Evolutionary conservation across 2,113 vertebrate genomes (phyloP), one percentile per base, ranked within the genome.

Genomic region (Epinephelus fuscoguttatus): DNA sequence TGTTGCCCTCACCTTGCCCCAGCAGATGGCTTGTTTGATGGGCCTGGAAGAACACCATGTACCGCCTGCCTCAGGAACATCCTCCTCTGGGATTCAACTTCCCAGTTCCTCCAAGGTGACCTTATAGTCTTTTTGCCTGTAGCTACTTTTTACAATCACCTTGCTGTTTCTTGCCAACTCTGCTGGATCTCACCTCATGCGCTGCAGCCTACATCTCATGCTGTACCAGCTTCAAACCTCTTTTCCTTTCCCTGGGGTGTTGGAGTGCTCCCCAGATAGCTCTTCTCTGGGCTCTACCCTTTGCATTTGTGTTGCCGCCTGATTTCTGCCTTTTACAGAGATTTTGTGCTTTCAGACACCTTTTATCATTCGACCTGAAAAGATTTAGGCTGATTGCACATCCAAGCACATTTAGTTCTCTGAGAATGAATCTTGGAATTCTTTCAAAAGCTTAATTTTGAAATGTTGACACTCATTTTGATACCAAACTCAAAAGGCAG

Each of bases 41-140:
- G 70, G 30, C 55, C 61, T 73, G 30, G 81, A 77, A 84, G 81
- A 85, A 90, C 79, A 89, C 63, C 13, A n/a, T 73, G 75, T 49
- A 37, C 73, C 1, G 6, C 19, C 72, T 70, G 33, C 76, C 75
- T 57, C 62, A 47, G n/a, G 61, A 80, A 27, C 73, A 61, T 75
- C 61, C 4, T 81, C 84, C 74, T 63, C 27, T 17, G 88, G 82
- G 86, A 87, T 52, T 81, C 62, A 76, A 66, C 78, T 84, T 91
- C 83, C 55, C 68, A 52, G 50, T 70, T 81, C 75, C 74, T 89
- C 30, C 50, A 84, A 77, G 59, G 62, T 84, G 67, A 87, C 80
- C 71, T 81, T 68, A 11, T 8, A 25, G 23, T 72, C 72, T 72
- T 75, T 47, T 74, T 0, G 52, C 69, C 80, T 77, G 61, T 47